Conservation (phyloP, 2,797 vertebrate species). For the Limnodromus scolopaceus region DNA sequence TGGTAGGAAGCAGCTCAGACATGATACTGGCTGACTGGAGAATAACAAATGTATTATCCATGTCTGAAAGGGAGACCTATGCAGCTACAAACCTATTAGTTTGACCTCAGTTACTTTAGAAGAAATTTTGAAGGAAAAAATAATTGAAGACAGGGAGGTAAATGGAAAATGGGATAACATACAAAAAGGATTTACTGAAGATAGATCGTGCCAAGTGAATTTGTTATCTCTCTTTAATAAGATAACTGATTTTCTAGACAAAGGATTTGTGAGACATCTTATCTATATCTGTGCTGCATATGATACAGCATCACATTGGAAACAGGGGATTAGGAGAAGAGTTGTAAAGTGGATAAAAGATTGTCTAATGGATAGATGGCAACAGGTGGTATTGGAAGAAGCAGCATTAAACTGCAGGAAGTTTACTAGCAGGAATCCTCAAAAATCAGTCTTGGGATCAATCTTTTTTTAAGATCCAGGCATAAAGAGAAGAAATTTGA, state of each 20-base stretch:
- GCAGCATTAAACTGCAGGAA: neutral
- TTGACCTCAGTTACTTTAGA: slow-evolving; percentile 37
- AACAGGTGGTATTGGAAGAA: slow-evolving; percentile 22
- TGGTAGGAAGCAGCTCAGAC: neutral
- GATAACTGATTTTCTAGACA: slow-evolving; percentile 66
- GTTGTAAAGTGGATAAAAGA: slow-evolving; percentile 49
- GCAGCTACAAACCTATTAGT: slow-evolving; percentile 31
- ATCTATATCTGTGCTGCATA: slow-evolving; percentile 9
- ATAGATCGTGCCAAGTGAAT: slow-evolving; percentile 36
- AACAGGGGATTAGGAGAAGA: slow-evolving; percentile 40
- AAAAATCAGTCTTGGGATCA: neutral
- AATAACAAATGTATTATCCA: slow-evolving; percentile 4
- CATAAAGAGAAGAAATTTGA: neutral
- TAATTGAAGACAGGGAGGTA: slow-evolving; percentile 40
- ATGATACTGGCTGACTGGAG: neutral
- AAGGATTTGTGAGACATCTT: slow-evolving; percentile 48
- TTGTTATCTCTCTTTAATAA: slow-evolving; percentile 50
- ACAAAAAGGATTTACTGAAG: slow-evolving; percentile 62
- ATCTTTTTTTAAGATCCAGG: neutral
- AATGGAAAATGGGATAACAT: slow-evolving; percentile 56
- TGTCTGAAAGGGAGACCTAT: slow-evolving; percentile 23
- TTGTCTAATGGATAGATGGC: slow-evolving; percentile 24
- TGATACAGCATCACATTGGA: slow-evolving; percentile 37
- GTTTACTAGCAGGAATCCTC: neutral
- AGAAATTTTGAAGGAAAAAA: slow-evolving; percentile 44